phyloP scores from a whole-genome alignment of 2,113 vertebrate species.

The Paratilapia polleni region DNA sequence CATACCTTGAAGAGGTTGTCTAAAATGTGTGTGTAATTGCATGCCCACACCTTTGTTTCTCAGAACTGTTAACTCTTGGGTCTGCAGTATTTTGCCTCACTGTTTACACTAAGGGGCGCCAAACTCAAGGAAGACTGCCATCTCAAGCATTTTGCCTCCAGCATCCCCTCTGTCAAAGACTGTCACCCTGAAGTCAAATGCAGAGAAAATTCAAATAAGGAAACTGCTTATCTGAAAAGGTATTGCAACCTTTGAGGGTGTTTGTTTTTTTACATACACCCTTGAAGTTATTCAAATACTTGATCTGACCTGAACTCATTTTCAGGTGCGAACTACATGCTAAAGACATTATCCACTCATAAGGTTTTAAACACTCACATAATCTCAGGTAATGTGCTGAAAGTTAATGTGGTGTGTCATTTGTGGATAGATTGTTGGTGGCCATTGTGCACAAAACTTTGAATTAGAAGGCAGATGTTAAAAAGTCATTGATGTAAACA shows the following conservation, averaged over 20 bases:
- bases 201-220: fast-evolving
- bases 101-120: conserved; percentile 47
- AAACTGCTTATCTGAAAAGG: not conserved
- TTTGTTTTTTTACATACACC: not conserved
- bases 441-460: no score
- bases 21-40: not conserved
- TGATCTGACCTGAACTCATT: not conserved
- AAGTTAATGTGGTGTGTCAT: not conserved
- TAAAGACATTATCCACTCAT: not conserved
- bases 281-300: not conserved
- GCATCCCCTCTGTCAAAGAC: not conserved
- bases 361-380: not conserved
- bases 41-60: not conserved
- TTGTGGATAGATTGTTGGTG: not conserved
- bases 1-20: fast-evolving
- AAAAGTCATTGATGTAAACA: not conserved
- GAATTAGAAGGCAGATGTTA: not conserved
- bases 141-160: not conserved
- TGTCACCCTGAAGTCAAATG: not conserved
- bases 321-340: not conserved
- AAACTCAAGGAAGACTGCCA: conserved; percentile 7
- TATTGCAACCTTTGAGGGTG: not conserved
- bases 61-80: not conserved
- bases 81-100: not conserved
- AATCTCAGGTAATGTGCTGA: not conserved